phyloP scores from a whole-genome alignment of 2,113 vertebrate species.

The Thunnus maccoyii region DNA sequence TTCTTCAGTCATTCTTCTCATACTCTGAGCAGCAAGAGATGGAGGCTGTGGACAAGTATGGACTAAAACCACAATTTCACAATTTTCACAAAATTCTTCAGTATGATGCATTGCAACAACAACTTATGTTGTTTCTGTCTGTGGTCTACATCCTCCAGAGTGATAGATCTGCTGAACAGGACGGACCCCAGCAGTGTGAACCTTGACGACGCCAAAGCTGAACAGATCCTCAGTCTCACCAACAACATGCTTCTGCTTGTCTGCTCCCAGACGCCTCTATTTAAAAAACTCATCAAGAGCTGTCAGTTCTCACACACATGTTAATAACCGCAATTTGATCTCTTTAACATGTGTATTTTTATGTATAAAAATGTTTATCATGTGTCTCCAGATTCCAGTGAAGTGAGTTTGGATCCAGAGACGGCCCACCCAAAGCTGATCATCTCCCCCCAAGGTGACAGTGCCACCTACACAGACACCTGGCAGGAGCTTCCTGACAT shows the following conservation, averaged over 20 bases:
- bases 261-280: constrained; percentile 83
- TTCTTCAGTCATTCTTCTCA: constrained; percentile 52
- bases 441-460: constrained; percentile 78
- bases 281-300: constrained; percentile 81
- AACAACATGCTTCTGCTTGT: constrained; percentile 81
- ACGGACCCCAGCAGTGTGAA: constrained; percentile 78
- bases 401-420: constrained; percentile 81
- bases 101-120: background rate
- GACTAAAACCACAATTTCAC: background rate
- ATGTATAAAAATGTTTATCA: background rate
- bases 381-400: constrained; percentile 78
- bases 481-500: constrained; percentile 86
- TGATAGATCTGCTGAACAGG: constrained; percentile 69
- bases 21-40: constrained; percentile 31
- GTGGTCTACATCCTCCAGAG: constrained; percentile 63
- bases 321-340: background rate
- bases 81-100: background rate
- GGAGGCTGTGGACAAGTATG: constrained; percentile 63
- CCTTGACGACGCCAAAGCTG: constrained; percentile 83
- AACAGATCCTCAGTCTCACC: constrained; percentile 81
- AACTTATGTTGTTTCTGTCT: constrained; percentile 22
- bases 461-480: constrained; percentile 79
- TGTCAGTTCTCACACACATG: constrained; percentile 73
- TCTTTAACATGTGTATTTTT: background rate
- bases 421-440: constrained; percentile 85